Base-by-base conservation (phyloP, 2,888 invertebrate species). In the Ophraella communa region DNA sequence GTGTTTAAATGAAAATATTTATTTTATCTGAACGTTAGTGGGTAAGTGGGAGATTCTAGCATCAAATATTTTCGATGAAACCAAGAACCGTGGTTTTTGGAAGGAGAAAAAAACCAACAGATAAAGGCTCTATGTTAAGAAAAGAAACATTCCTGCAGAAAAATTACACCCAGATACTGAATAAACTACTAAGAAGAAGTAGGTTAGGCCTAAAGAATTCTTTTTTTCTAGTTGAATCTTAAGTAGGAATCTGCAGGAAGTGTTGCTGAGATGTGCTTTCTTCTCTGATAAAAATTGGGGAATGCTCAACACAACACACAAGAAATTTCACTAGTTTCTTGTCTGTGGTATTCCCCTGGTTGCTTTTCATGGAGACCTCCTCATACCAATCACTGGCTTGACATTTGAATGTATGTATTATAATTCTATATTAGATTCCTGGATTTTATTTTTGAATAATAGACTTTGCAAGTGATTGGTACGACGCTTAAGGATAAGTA, bases 121-220 rank as follows among this genome's bases (percentile, higher is more conserved):
- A 67, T 66, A 70, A 65, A 67, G 69, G 64, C 63, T 67, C 70
- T 72, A 67, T 69, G 69, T 71, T 72, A 68, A 60, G 63, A 54
- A 56, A 54, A 59, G 60, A 56, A 61, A 63, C 49, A 65, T 59
- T 73, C 73, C 74, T 74, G 75, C 75, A 73, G 73, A 70, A 70
- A 52, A 69, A 14, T 70, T 74, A 73, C 67, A 74, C 73, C n/a
- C 72, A 73, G 72, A 67, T 51, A n/a, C 60, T 62, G 64, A 69
- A 70, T 65, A 67, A 53, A 58, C 30, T 51, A 57, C n/a, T n/a
- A 62, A 49, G 62, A 67, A 69, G 71, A 62, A 72, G 71, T 68
- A 73, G 73, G 52, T 69, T 75, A 77, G 76, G 76, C 76, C 76
- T 77, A 77, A n/a, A 76, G 64, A 58, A 67, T 71, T 71, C 42